Conservation (phyloP, 2,888 invertebrate species). For the Camptogramma bilineatum region DNA sequence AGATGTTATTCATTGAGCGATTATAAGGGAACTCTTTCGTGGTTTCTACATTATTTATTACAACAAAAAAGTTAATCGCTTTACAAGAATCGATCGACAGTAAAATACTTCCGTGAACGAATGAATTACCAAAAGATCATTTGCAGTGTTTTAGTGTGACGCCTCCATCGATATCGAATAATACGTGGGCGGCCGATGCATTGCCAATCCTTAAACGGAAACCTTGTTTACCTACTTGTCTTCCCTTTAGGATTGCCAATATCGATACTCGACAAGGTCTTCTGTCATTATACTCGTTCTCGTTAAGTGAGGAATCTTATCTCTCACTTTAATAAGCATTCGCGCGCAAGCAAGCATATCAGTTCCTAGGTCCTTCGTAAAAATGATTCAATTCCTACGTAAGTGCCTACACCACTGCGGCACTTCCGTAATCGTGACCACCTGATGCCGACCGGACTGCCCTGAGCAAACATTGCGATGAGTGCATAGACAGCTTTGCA, state of each 20-base stretch:
- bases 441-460: constrained; percentile 49
- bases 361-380: constrained; percentile 57
- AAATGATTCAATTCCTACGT: constrained; percentile 63
- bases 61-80: constrained; percentile 45
- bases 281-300: constrained; percentile 64
- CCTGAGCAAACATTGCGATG: constrained; percentile 57
- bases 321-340: constrained; percentile 60
- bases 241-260: constrained; percentile 75
- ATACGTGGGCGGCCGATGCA: constrained; percentile 81
- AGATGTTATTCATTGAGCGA: constrained; percentile 10
- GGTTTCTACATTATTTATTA: constrained; percentile 21
- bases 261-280: constrained; percentile 68
- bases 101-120: constrained; percentile 77
- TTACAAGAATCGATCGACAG: constrained; percentile 58
- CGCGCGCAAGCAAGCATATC: constrained; percentile 49
- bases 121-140: constrained; percentile 73
- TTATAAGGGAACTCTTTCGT: constrained; percentile 5
- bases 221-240: constrained; percentile 78
- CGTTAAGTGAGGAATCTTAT: constrained; percentile 62
- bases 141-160: constrained; percentile 74
- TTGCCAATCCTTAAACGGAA: constrained; percentile 75
- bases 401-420: constrained; percentile 39
- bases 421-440: constrained; percentile 71
- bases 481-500: constrained; percentile 55
- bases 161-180: constrained; percentile 72